Evolutionary conservation across 2,888 invertebrate species (phyloP), one percentile per base, ranked within the genome.

Genomic region (Julus scanicus): DNA sequence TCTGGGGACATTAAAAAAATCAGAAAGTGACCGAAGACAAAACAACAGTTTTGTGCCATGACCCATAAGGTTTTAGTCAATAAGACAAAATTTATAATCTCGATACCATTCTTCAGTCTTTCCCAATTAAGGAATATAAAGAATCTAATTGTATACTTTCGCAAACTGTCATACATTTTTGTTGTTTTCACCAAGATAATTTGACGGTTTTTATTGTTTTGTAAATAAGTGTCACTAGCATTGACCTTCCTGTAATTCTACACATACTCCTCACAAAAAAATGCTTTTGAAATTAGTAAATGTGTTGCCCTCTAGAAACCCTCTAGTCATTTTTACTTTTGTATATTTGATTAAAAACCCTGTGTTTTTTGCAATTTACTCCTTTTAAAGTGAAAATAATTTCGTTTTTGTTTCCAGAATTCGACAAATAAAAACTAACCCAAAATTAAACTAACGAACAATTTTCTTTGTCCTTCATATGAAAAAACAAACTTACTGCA

Each of bases 211-310:
- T 2, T 57, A 4, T n/a, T n/a, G n/a, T 6, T 8, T 57, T 8
- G n/a, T n/a, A n/a, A 44, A 44, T 44, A 8, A 57, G 17, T 20
- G 20, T 17, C 63, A 71, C 17, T 63, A 63, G 63, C 6, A 63
- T 63, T 63, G 63, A 63, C 63, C 63, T 63, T 63, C 63, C 17
- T 29, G 63, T 20, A 71, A 71, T 71, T 71, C 20, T 29, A 71
- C 4, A 29, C 20, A 20, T 71, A 20, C 63, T 71, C 63, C 44
- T 44, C 44, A n/a, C 9, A 71, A 29, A 1, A 6, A 2, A n/a
- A 2, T 8, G 63, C 20, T 8, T 20, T 63, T 6, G 5, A 63
- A n/a, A n/a, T 63, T 17, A 6, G 6, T 2, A 17, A 63, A n/a
- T 63, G 4, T n/a, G 57, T 63, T 63, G 57, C 1, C 57, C 57